Evolutionary conservation across 2,888 invertebrate species (phyloP), one percentile per base, ranked within the genome.

Genomic region (Meta bourneti): DNA sequence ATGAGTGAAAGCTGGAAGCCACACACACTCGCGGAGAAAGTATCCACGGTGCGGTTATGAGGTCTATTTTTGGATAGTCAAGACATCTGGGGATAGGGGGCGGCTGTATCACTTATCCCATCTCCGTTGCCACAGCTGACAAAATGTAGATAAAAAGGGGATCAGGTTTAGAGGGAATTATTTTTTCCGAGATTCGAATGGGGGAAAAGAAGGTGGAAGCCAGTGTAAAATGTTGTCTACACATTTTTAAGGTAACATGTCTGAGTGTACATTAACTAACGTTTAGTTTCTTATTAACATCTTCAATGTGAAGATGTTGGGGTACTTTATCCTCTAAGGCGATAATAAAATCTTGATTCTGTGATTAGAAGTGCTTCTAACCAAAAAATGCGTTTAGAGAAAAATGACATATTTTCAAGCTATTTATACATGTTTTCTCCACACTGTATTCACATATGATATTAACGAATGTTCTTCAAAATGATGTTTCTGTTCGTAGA

Each of bases 81-180:
- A 34, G 52, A 81, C 79, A 79, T 88, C 74, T 88, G 88, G 20
- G 71, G 34, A 34, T 34, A 34, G 34, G 48, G 74, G 61, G 88
- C 52, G 88, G 72, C 19, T n/a, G 81, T 69, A 75, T 74, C 74
- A 71, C 52, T 88, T 80, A 81, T 77, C 82, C 89, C 71, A 89
- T 83, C 89, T 88, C 49, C 88, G 72, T 20, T 5, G 61, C 61
- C 11, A 16, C 61, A 61, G 61, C 82, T 71, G 82, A 89, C 89
- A 83, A 89, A 77, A 82, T 11, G 82, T 7, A 82, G 82, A 89
- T 89, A 83, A 77, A 82, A 89, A 49, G 83, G 48, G 77, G 83
- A 89, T 89, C 48, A 19, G 49, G 77, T 82, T 83, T 82, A 20
- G 34, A 34, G 34, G 34, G 34, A 34, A 34, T 34, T 34, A 34